These are phyloP conservation scores for Halichondria panicea DNA, from an alignment of 37 sponge, comb jelly and placozoan genomes.

Conservation along the genomic window DNA sequence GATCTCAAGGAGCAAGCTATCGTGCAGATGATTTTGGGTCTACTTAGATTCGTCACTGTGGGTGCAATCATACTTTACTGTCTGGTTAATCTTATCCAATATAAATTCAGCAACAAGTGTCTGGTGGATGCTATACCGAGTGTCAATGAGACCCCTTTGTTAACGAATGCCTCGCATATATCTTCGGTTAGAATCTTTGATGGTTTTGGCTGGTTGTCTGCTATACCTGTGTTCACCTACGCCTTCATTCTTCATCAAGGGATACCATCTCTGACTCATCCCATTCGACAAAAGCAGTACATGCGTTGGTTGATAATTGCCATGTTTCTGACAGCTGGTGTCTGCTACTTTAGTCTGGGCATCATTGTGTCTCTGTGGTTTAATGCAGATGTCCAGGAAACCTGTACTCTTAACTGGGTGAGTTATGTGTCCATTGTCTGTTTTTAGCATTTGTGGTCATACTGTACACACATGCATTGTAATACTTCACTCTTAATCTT, in stretches of 20 bases:
- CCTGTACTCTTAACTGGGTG: constrained; percentile 82
- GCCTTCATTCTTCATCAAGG: constrained; percentile 80
- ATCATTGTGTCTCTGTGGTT: constrained; percentile 76
- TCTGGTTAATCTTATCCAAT: constrained; percentile 40
- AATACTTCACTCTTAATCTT: no score
- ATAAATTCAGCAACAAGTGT: not conserved
- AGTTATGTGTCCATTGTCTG: constrained; percentile 22
- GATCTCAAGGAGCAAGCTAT: constrained; percentile 87
- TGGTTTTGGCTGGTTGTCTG: constrained; percentile 55
- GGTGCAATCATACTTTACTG: constrained; percentile 65
- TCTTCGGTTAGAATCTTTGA: no score
- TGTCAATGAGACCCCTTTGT: not conserved
- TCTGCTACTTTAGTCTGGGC: constrained; percentile 76
- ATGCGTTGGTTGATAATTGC: constrained; percentile 45
- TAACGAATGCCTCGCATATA: not conserved
- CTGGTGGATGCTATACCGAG: not conserved
- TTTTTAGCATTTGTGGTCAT: not conserved
- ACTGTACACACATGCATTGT: not conserved
- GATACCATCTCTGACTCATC: constrained; percentile 81
- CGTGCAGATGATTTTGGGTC: constrained; percentile 76
- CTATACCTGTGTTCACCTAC: constrained; percentile 76
- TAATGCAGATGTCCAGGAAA: constrained; percentile 58
- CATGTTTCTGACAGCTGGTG: constrained; percentile 33
- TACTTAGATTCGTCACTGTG: constrained; percentile 73
- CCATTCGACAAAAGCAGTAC: constrained; percentile 62